These are phyloP conservation scores for Ectropis crepuscularia DNA, from an alignment of 2,888 invertebrate species.

Conservation along the genomic window DNA sequence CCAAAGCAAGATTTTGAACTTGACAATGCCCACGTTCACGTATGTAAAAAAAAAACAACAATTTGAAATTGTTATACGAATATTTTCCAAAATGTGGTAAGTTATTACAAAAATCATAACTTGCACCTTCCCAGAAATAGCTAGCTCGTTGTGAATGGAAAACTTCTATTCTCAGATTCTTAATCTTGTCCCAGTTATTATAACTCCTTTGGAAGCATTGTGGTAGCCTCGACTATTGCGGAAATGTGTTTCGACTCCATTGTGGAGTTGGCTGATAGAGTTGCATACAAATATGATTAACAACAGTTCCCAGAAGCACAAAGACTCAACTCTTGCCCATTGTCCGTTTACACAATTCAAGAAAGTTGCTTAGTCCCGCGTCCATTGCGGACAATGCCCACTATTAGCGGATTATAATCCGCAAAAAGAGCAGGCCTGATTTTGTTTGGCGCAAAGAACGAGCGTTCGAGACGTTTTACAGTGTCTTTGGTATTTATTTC, in stretches of 20 bases:
- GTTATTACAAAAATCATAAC: constrained; percentile 40
- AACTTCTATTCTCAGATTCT: constrained; percentile 39
- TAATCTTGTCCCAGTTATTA: constrained; percentile 56
- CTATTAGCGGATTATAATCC: constrained; percentile 81
- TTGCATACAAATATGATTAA: constrained; percentile 75
- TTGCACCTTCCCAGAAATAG: constrained; percentile 53
- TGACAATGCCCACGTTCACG: too few species aligned
- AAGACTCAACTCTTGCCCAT: constrained; percentile 76
- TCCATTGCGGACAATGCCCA: constrained; percentile 81
- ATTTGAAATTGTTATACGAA: constrained; percentile 17
- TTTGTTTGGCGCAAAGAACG: constrained; percentile 43
- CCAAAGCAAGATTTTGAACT: too few species aligned
- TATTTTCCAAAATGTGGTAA: constrained; percentile 28
- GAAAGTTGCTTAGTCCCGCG: constrained; percentile 59
- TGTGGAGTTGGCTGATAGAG: constrained; percentile 52
- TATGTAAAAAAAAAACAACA: not conserved
- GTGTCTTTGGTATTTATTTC: not conserved
- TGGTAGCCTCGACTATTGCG: constrained; percentile 62
- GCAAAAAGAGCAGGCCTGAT: constrained; percentile 80
- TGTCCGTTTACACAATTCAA: constrained; percentile 60
- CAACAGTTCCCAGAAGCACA: constrained; percentile 62
- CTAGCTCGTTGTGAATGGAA: constrained; percentile 46
- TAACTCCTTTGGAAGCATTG: constrained; percentile 62
- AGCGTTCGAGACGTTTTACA: constrained; percentile 30
- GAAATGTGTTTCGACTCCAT: constrained; percentile 45